These are phyloP conservation scores for Pimephales promelas DNA, from an alignment of 2,113 vertebrate species.

Conservation along the genomic window DNA sequence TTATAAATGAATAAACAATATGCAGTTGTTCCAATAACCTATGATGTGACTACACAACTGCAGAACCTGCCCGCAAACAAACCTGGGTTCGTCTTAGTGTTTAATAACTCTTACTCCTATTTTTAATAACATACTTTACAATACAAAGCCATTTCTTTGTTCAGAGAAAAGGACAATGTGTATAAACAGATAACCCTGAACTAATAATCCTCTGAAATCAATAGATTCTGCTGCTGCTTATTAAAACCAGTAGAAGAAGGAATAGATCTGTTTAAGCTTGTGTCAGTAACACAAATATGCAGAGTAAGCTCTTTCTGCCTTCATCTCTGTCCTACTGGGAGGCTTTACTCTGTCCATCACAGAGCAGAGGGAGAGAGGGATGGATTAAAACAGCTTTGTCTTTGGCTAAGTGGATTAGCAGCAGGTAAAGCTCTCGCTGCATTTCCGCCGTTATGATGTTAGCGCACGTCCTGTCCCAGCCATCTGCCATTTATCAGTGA, in stretches of 20 bases:
- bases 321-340: constrained; percentile 13
- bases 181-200: neutral
- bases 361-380: constrained; percentile 43
- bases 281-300: constrained; percentile 27
- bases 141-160: neutral
- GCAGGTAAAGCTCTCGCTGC: constrained; percentile 75
- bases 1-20: neutral
- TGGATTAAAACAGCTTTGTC: constrained; percentile 78
- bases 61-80: neutral
- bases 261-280: constrained; percentile 4
- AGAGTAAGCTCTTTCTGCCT: constrained; percentile 27
- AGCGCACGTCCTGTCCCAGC: constrained; percentile 71
- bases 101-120: neutral
- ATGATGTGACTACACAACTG: neutral
- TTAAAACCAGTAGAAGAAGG: neutral
- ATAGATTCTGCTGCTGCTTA: neutral
- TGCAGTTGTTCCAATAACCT: neutral
- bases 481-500: constrained; percentile 78
- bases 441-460: constrained; percentile 71
- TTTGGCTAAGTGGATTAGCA: constrained; percentile 77
- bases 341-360: constrained; percentile 32
- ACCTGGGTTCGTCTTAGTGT: neutral
- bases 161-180: neutral
- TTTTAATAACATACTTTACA: neutral
- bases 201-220: constrained; percentile 31